Conservation (phyloP, 2,113 vertebrate genomes). For the Ailurus styani region DNA sequence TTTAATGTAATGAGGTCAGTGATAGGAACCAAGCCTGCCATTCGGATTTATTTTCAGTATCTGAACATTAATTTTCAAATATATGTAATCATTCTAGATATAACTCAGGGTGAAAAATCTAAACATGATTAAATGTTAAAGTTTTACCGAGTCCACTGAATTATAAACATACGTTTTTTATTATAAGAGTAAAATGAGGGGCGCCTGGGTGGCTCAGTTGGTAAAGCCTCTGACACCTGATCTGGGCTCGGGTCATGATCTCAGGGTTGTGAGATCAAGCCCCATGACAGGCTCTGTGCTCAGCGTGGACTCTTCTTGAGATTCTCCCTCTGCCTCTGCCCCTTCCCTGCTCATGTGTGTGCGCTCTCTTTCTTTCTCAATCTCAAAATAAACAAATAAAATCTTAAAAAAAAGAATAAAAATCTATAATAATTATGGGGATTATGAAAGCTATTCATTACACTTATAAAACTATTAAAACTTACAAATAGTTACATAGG, state of each 20-base stretch:
- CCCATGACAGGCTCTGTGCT: too few species aligned
- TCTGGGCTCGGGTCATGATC: too few species aligned
- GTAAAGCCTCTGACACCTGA: too few species aligned
- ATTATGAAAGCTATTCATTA: background rate
- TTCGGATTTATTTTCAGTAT: background rate
- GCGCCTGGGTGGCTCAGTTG: background rate
- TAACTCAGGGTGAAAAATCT: background rate
- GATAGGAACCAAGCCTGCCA: background rate
- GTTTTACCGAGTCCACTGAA: background rate
- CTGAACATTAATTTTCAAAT: background rate
- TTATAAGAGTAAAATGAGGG: background rate
- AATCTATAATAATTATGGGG: background rate
- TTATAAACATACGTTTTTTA: background rate
- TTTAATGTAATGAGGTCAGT: background rate
- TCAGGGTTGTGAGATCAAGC: too few species aligned
- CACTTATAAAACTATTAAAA: background rate
- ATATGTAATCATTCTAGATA: background rate
- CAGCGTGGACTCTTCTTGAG: too few species aligned
- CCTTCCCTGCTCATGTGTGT: background rate
- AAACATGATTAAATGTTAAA: background rate
- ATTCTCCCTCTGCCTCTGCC: background rate
- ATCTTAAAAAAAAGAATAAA: background rate
- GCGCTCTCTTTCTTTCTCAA: background rate
- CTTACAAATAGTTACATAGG: background rate
- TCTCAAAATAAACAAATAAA: background rate